phyloP scores from a whole-genome alignment of 1,140 invertebrate species.

The Drosophila nebulosa region DNA sequence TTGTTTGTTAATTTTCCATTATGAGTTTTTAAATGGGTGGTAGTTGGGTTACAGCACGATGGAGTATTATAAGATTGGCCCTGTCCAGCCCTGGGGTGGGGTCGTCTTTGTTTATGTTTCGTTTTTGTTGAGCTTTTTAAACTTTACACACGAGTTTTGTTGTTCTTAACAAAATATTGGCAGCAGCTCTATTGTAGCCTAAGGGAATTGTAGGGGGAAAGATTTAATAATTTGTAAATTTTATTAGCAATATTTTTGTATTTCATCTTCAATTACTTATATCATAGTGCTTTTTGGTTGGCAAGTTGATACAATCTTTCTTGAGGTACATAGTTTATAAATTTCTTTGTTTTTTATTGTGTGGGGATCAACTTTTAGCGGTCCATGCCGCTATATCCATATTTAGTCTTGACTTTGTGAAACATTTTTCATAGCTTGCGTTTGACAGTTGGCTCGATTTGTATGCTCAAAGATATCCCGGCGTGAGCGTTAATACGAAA shows the following conservation, averaged over 20 bases:
- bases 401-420: conserved; percentile 20
- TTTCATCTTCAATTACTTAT: too few relatives aligned
- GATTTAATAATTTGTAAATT: not conserved
- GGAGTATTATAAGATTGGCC: too few relatives aligned
- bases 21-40: conserved; percentile 42
- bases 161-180: conserved; percentile 50
- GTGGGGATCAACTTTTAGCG: not conserved
- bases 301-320: too few relatives aligned
- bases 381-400: not conserved
- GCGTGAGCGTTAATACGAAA: conserved; percentile 65
- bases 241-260: too few relatives aligned
- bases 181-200: not conserved
- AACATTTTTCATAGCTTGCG: conserved; percentile 47
- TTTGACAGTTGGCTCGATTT: conserved; percentile 70
- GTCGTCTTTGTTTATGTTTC: conserved; percentile 40
- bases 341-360: too few relatives aligned
- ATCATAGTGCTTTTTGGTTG: too few relatives aligned
- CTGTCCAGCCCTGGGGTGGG: conserved; percentile 32
- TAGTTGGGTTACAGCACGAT: not conserved
- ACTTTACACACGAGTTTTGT: conserved; percentile 24
- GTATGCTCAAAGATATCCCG: conserved; percentile 65
- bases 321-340: too few relatives aligned
- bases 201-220: not conserved
- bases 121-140: conserved; percentile 47
- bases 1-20: conserved; percentile 72